phyloP scores from a whole-genome alignment of 2,797 vertebrate genomes.

The Allobates femoralis region DNA sequence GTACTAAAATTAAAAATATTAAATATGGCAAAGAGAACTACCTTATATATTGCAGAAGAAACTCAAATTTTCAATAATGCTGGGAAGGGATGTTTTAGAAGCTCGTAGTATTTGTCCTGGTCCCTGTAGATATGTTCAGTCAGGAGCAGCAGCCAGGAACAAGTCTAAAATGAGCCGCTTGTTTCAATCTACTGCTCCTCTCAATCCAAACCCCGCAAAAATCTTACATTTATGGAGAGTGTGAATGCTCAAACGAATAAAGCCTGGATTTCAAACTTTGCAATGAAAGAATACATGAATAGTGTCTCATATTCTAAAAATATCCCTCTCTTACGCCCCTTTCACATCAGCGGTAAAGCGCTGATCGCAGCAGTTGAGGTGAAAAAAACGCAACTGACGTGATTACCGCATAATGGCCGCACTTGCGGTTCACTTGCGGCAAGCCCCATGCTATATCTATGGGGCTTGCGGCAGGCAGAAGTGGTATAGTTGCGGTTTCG shows the following conservation, averaged over 20 bases:
- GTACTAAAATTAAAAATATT: not conserved
- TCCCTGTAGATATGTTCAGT: not conserved
- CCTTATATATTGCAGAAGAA: not conserved
- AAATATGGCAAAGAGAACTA: not conserved
- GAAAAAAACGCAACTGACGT: too few relatives aligned
- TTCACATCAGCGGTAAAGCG: too few relatives aligned
- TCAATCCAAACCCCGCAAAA: not conserved
- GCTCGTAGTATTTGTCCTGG: not conserved
- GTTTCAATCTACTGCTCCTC: not conserved
- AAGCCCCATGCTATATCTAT: too few relatives aligned
- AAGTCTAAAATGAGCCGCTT: not conserved
- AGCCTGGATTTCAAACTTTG: not conserved
- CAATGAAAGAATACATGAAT: not conserved
- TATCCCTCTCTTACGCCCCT: too few relatives aligned
- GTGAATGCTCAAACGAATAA: not conserved
- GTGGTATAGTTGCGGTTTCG: too few relatives aligned
- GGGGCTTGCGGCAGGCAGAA: too few relatives aligned
- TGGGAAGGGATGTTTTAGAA: not conserved
- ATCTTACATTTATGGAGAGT: not conserved
- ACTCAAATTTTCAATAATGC: not conserved
- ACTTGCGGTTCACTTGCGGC: too few relatives aligned
- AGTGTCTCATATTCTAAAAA: too few relatives aligned
- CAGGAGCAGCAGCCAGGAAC: slow-evolving; percentile 16
- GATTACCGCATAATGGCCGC: too few relatives aligned
- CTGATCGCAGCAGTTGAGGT: too few relatives aligned